Evolutionary conservation across 2,113 vertebrate genomes (phyloP).

Genomic region (Antennarius striatus): DNA sequence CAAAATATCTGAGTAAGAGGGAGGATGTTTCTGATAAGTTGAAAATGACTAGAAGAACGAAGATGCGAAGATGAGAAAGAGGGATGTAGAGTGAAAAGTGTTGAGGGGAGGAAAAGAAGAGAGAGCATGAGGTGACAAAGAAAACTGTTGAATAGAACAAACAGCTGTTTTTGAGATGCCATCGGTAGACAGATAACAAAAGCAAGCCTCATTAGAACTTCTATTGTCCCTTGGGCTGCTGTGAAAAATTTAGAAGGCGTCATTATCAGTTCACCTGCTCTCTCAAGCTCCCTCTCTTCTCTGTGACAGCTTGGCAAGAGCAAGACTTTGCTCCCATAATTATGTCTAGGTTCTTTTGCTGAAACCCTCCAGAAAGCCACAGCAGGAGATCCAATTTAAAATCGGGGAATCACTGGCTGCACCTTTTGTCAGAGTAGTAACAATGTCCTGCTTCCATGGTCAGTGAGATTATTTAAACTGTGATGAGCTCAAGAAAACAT

Average conservation of each 20-base stretch:
- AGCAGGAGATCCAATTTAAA: conserved; percentile 41
- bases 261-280: conserved; percentile 40
- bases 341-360: conserved; percentile 14
- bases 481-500: conserved; percentile 1
- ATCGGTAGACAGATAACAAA: conserved; percentile 37
- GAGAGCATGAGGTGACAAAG: conserved; percentile 4
- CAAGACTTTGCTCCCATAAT: conserved; percentile 37
- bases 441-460: conserved; percentile 25
- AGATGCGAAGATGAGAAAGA: conserved; percentile 14
- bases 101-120: not conserved
- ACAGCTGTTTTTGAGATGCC: conserved; percentile 36
- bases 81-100: not conserved
- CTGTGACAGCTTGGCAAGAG: conserved; percentile 24
- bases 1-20: not conserved
- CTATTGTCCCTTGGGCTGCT: conserved; percentile 26
- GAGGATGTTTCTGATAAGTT: conserved; percentile 9
- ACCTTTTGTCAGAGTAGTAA: conserved; percentile 17
- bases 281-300: conserved; percentile 10
- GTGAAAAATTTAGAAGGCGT: conserved; percentile 26
- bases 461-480: not conserved
- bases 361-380: conserved; percentile 24
- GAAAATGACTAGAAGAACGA: not conserved
- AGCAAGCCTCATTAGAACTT: conserved; percentile 40
- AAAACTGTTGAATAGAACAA: conserved; percentile 29
- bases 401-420: conserved; percentile 11